phyloP scores from a whole-genome alignment of 2,113 vertebrate species.

The Catharus fuscescens region DNA sequence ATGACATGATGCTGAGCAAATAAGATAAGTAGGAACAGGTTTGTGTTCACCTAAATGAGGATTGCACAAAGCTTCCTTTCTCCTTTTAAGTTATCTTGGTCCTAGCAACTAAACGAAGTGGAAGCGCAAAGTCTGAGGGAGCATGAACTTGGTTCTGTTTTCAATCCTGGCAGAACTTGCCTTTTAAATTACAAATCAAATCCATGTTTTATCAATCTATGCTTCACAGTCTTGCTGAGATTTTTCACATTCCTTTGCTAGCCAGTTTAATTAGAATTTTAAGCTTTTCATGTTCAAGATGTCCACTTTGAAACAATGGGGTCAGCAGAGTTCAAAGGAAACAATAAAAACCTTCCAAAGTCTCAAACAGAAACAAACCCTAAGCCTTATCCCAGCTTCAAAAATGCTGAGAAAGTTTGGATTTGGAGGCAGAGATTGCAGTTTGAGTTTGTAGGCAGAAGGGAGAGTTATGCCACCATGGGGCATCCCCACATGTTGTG shows the following conservation, averaged over 20 bases:
- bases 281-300: not conserved
- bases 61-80: not conserved
- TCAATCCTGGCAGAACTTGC: conserved; percentile 3
- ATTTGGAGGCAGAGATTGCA: not conserved
- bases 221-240: not conserved
- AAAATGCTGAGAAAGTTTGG: not conserved
- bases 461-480: not conserved
- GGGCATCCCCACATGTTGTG: not conserved
- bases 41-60: not conserved
- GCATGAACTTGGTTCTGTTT: not conserved
- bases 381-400: not conserved
- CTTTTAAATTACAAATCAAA: conserved; percentile 20
- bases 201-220: not conserved
- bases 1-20: not conserved
- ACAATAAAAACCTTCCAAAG: not conserved
- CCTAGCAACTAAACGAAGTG: not conserved
- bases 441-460: not conserved
- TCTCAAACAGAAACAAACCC: not conserved
- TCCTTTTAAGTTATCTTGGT: not conserved
- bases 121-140: not conserved
- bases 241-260: conserved; percentile 20
- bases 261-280: conserved; percentile 21
- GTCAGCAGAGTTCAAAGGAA: conserved; percentile 9
- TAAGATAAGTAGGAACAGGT: not conserved
- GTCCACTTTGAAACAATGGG: not conserved